Evolutionary conservation across 2,113 vertebrate genomes (phyloP).

Genomic region (Lipophrys pholis): DNA sequence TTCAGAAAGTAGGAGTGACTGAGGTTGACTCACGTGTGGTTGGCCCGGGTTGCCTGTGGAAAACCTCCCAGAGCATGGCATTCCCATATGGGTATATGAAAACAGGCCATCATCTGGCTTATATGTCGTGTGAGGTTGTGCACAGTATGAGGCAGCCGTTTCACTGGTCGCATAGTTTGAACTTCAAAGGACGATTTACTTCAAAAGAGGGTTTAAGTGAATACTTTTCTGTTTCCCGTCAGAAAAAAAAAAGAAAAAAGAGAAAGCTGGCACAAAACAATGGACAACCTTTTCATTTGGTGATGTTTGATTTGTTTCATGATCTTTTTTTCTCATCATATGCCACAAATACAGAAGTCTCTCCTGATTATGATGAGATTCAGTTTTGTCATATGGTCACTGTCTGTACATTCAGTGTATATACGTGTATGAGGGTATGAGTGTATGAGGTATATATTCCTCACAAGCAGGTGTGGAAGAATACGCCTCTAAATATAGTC

Average conservation of each 20-base stretch:
- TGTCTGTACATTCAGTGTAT: not conserved
- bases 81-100: constrained; percentile 43
- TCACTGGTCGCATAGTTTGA: constrained; percentile 43
- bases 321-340: constrained; percentile 14
- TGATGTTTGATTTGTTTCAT: constrained; percentile 30
- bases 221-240: constrained; percentile 24
- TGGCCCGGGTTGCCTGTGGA: constrained; percentile 45
- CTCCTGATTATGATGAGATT: not conserved
- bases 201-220: constrained; percentile 48
- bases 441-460: not conserved
- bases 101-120: constrained; percentile 62
- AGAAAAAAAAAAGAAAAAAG: constrained; percentile 17
- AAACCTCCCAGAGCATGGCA: constrained; percentile 46
- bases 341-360: constrained; percentile 9
- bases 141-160: constrained; percentile 39
- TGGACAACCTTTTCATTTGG: constrained; percentile 28
- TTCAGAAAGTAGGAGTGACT: constrained; percentile 14
- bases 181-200: constrained; percentile 59
- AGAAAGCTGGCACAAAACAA: constrained; percentile 18
- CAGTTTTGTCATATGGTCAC: not conserved
- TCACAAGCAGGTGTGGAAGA: not conserved
- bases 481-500: not conserved
- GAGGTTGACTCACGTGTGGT: constrained; percentile 41
- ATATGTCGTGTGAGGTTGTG: constrained; percentile 27
- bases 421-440: no score